Evolutionary conservation across 2,888 invertebrate genomes (phyloP).

Genomic region (Tiliacea citrago): DNA sequence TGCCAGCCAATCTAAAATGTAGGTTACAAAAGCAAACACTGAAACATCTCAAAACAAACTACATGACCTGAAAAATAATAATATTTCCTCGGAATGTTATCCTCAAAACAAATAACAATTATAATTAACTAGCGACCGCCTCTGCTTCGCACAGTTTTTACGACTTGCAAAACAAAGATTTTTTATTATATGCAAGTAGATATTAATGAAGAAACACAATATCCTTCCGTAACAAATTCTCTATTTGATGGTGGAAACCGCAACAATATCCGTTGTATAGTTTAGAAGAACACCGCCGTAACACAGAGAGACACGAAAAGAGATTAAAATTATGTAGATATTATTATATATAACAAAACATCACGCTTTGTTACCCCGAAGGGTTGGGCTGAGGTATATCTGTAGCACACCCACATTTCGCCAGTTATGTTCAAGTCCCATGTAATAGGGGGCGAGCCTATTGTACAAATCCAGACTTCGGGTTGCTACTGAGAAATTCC

Average conservation of each 20-base stretch:
- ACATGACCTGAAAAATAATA: constrained; percentile 40
- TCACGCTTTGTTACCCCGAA: too few species aligned
- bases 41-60: constrained; percentile 27
- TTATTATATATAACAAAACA: too few species aligned
- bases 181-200: background rate
- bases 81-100: constrained; percentile 34
- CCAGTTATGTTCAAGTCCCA: too few species aligned
- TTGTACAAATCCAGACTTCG: too few species aligned
- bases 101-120: constrained; percentile 6
- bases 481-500: too few species aligned
- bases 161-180: background rate
- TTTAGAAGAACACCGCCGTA: background rate
- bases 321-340: too few species aligned
- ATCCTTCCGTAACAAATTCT: background rate
- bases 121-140: background rate
- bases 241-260: background rate
- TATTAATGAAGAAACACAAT: too few species aligned
- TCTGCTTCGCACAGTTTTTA: background rate
- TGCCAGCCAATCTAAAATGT: constrained; percentile 52
- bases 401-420: too few species aligned
- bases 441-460: too few species aligned
- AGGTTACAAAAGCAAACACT: constrained; percentile 49
- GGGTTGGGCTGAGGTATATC: too few species aligned
- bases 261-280: background rate
- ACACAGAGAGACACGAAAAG: background rate